phyloP scores from a whole-genome alignment of 1,140 invertebrate genomes.

The Catajapyx aquilonaris region DNA sequence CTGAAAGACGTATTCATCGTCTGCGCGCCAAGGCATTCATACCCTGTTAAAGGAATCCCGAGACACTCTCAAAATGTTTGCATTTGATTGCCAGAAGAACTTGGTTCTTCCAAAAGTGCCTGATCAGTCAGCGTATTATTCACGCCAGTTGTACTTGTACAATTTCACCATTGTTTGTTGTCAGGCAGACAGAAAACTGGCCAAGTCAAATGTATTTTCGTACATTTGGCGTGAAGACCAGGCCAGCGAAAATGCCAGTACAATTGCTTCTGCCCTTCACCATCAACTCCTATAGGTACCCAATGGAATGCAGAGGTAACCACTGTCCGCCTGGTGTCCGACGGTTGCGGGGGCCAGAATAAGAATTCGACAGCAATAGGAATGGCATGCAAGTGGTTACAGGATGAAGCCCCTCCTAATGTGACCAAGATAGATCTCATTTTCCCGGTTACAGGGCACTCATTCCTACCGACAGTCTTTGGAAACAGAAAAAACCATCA shows the following conservation, averaged over 20 bases:
- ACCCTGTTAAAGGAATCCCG: conserved; percentile 13
- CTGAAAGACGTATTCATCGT: conserved; percentile 13
- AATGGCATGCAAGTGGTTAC: conserved; percentile 13
- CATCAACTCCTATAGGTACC: conserved; percentile 6
- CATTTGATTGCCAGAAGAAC: conserved; percentile 18
- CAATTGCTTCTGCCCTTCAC: conserved; percentile 14
- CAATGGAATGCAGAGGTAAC: conserved; percentile 2
- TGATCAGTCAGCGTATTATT: conserved; percentile 17
- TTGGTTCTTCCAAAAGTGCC: conserved; percentile 15
- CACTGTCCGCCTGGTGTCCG: conserved; percentile 2
- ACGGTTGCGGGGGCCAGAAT: conserved; percentile 8
- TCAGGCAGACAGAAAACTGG: conserved; percentile 7
- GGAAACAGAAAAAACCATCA: conserved; percentile 13
- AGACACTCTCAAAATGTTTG: conserved; percentile 10
- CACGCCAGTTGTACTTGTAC: conserved; percentile 16
- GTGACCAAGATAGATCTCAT: conserved; percentile 13
- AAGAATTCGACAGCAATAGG: conserved; percentile 3
- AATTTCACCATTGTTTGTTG: conserved; percentile 16
- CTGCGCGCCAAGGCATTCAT: conserved; percentile 15
- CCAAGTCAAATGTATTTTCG: conserved; percentile 11
- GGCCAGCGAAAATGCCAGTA: conserved; percentile 14
- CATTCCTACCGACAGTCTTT: conserved; percentile 17
- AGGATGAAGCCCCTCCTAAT: conserved; percentile 10
- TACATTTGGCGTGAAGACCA: conserved; percentile 16
- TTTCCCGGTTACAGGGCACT: conserved; percentile 16